Evolutionary conservation across 2,888 invertebrate species (phyloP), one percentile per base, ranked within the genome.

Genomic region (Hymenopus coronatus): DNA sequence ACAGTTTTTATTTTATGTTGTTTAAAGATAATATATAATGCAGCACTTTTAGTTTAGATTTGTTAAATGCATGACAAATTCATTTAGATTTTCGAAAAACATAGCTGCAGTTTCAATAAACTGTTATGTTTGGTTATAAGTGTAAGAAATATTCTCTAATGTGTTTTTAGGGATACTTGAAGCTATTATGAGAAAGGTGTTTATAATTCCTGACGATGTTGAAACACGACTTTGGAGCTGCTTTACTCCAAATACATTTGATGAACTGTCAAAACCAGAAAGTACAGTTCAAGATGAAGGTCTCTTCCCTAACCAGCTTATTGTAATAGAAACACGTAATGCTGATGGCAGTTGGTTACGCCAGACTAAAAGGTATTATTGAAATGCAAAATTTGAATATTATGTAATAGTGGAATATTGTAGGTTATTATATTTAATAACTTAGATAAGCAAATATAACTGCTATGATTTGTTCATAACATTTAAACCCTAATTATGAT

Each of bases 211-310:
- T 27, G 92, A 93, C 3, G 92, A 93, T n/a, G 92, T 92, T 85
- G 93, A 93, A 85, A 93, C 93, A 6, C 91, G 93, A 33, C 91
- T 94, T 30, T 94, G 94, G 94, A 93, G 93, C 90, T 92, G 93
- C 54, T 93, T 93, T 91, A 93, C 93, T 91, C 92, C 92, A 88
- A 93, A 92, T 90, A 92, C 93, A 4, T 93, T 92, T 90, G 93
- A 94, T 91, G 93, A 92, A 40, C 91, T 94, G 46, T 92, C 91
- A 88, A 93, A 93, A 89, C 92, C 92, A 83, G 93, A 93, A 9
- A 92, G 92, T 90, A 93, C 93, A 1, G 91, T 94, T 25, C 93
- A 93, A 88, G 93, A 93, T 91, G 93, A 93, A 27, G 93, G 93
- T 4, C 91, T 94, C 6, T 93, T 92, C 89, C 92, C 92, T 33